Evolutionary conservation across 1,140 invertebrate genomes (phyloP), one percentile per base, ranked within the genome.

Genomic region (Nymphalis io): DNA sequence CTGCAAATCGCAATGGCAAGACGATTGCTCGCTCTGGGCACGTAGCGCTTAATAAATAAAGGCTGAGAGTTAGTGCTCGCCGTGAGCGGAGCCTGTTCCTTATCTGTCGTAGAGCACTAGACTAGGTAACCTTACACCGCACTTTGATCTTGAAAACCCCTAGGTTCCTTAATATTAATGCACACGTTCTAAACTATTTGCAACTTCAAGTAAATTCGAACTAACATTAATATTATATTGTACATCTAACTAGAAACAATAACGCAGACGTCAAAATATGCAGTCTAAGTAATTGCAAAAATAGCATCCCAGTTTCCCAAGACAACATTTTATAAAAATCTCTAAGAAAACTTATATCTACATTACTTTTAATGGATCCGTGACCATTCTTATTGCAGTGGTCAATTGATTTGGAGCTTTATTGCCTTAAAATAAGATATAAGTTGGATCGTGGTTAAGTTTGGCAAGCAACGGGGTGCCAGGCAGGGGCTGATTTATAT

Each of bases 401-500:
- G 63, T 15, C 53, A 59, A 4, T 40, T 18, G 57, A 59, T 6
- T 55, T 59, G 57, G 33, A 12, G 3, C 57, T 40, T 59, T 59
- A 59, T 3, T 39, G 46, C 33, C 57, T 20, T 40, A 27, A n/a
- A 42, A 70, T 85, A 81, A 68, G 69, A 76, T 77, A 76, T 38
- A 73, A 63, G 69, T 79, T 83, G 57, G 66, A 33, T 60, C 75
- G 78, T 21, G 16, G 64, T 42, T 20, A 72, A 72, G 81, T 88
- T 88, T 90, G 85, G 86, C 85, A 88, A 88, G 81, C 82, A 81
- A 82, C 81, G 74, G 83, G 84, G 86, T 85, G 80, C 82, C 79
- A 80, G 75, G 82, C 84, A 85, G 85, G 85, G 89, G 84, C 81
- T 92, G 91, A 92, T 92, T 92, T 92, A 92, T 92, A 89, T 81